A percentile compares a stretch with the other conserved stretches of the same genome.
These are phyloP conservation scores for Dorcus parallelipipedus DNA, from an alignment of 2,888 invertebrate species.

Conservation along the genomic window DNA sequence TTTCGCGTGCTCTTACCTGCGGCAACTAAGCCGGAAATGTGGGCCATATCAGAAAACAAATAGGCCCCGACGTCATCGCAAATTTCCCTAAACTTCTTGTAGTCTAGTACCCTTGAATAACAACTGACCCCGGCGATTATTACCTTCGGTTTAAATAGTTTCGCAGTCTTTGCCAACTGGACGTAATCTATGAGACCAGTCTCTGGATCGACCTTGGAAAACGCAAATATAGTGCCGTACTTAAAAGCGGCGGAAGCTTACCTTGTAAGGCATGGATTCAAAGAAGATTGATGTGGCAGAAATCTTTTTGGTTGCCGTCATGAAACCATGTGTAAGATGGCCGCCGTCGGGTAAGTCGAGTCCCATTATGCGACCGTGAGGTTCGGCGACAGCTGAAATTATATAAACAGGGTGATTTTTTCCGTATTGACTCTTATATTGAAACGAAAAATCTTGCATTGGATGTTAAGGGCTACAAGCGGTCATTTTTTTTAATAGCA, in stretches of 20 bases:
- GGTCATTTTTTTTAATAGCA: no score
- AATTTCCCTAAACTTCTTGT: constrained; percentile 80
- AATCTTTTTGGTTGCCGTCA: constrained; percentile 84
- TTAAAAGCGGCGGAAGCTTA: constrained; percentile 38
- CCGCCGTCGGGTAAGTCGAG: constrained; percentile 96
- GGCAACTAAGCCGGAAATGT: constrained; percentile 88
- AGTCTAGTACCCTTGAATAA: constrained; percentile 90
- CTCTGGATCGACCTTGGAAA: constrained; percentile 59
- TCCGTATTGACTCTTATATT: no score
- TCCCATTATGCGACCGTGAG: constrained; percentile 96
- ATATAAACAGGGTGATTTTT: neutral
- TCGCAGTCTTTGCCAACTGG: constrained; percentile 74
- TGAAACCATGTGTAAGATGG: constrained; percentile 90
- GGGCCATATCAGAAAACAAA: constrained; percentile 94
- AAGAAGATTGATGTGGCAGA: constrained; percentile 98
- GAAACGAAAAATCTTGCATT: no score
- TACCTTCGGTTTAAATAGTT: constrained; percentile 84
- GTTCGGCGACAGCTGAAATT: constrained; percentile 61
- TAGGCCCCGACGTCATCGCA: constrained; percentile 82
- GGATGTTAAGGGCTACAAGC: no score
- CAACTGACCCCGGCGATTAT: constrained; percentile 95
- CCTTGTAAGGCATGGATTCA: constrained; percentile 97
- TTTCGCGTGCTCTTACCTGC: constrained; percentile 55
- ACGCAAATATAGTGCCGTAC: neutral
- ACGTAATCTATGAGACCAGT: constrained; percentile 94